Evolutionary conservation across 2,113 vertebrate species (phyloP).

Genomic region (Tiliqua scincoides): DNA sequence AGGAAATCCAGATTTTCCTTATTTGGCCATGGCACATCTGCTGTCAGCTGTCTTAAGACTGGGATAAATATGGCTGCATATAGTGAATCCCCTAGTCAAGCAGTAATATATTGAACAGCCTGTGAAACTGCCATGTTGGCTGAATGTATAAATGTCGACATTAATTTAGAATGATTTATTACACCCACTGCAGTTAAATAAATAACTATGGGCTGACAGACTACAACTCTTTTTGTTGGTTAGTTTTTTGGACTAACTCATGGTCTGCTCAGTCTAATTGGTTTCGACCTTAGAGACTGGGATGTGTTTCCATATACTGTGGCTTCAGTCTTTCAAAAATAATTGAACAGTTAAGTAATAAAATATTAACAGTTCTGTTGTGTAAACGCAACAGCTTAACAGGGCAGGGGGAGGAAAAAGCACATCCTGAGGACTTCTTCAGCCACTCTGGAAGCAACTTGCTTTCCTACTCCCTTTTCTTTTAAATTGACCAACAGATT

Average conservation of each 20-base stretch:
- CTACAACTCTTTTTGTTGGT: constrained; percentile 25
- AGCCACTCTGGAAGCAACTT: not conserved
- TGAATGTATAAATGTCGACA: constrained; percentile 51
- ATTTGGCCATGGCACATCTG: constrained; percentile 24
- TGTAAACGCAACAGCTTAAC: not conserved
- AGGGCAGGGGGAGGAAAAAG: not conserved
- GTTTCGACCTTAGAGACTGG: constrained; percentile 20
- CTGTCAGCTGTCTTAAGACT: constrained; percentile 41
- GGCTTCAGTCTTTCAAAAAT: constrained; percentile 12
- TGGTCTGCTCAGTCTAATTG: constrained; percentile 36
- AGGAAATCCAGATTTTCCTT: not conserved
- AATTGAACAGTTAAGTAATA: constrained; percentile 21
- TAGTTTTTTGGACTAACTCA: constrained; percentile 4
- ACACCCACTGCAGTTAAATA: constrained; percentile 45
- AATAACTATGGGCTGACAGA: constrained; percentile 35
- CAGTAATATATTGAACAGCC: constrained; percentile 7
- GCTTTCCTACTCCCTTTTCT: too few relatives aligned
- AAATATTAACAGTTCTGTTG: constrained; percentile 5
- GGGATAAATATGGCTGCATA: constrained; percentile 35
- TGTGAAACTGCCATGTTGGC: constrained; percentile 41
- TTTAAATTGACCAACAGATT: too few relatives aligned
- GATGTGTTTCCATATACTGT: not conserved
- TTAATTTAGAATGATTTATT: constrained; percentile 69
- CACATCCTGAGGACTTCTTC: not conserved
- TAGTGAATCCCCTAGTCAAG: constrained; percentile 44